Evolutionary conservation across 2,113 vertebrate genomes (phyloP).

Genomic region (Plotosus lineatus): DNA sequence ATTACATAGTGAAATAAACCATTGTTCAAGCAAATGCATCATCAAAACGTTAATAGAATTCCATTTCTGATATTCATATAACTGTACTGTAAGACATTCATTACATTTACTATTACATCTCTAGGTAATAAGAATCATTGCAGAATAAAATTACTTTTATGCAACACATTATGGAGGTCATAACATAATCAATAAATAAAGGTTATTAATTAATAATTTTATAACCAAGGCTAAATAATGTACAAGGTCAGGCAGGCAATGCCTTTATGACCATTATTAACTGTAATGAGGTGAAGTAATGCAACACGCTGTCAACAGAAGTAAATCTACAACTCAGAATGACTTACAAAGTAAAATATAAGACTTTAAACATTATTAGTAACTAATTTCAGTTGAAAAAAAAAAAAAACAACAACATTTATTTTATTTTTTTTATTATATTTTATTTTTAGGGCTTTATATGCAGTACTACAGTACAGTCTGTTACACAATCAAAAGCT

Average conservation of each 20-base stretch:
- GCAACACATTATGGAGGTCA: slow-evolving; percentile 16
- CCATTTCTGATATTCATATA: background rate
- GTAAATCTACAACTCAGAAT: background rate
- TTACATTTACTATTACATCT: slow-evolving; percentile 22
- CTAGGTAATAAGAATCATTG: slow-evolving; percentile 9
- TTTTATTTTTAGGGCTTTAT: slow-evolving; percentile 8
- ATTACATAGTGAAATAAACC: background rate
- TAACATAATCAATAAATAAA: slow-evolving; percentile 15
- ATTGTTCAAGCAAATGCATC: background rate
- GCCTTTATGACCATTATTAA: slow-evolving; percentile 5
- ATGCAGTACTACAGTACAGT: background rate
- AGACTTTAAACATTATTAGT: background rate
- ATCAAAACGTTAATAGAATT: background rate
- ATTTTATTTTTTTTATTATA: background rate
- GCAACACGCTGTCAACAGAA: background rate
- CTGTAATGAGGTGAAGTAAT: slow-evolving; percentile 7
- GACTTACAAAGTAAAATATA: slow-evolving; percentile 23
- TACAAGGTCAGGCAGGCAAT: background rate
- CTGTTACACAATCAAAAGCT: background rate
- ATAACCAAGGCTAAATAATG: slow-evolving; percentile 8
- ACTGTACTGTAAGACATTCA: background rate
- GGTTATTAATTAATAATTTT: slow-evolving; percentile 20
- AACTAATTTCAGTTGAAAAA: slow-evolving; percentile 18
- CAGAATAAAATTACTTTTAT: slow-evolving; percentile 10
- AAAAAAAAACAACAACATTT: background rate